A percentile compares a stretch with the other conserved stretches of the same genome.
Evolutionary conservation across 2,888 invertebrate species (phyloP).

Genomic region (Neocrepidodera transversa): DNA sequence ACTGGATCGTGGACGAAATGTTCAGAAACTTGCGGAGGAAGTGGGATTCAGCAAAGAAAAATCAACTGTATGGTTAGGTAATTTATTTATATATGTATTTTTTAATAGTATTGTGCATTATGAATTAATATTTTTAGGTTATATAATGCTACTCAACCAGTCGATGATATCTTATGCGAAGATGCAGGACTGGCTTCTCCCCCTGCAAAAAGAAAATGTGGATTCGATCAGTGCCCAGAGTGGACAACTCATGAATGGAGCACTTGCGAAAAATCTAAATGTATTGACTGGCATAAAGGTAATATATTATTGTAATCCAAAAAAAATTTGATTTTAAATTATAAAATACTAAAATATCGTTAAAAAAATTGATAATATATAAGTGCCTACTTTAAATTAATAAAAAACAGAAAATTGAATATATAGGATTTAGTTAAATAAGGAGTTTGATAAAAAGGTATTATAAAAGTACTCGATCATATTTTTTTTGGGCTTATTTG

Average conservation of each 20-base stretch:
- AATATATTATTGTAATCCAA: slow-evolving; percentile 32
- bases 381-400: too few relatives aligned
- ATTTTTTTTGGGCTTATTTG: too few relatives aligned
- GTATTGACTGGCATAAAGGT: slow-evolving; percentile 78
- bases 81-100: slow-evolving; percentile 1
- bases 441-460: too few relatives aligned
- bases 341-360: too few relatives aligned
- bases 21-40: slow-evolving; percentile 81
- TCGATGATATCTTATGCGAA: slow-evolving; percentile 72
- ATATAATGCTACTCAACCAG: slow-evolving; percentile 65
- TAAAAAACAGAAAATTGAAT: too few relatives aligned
- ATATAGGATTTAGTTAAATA: too few relatives aligned
- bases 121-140: slow-evolving; percentile 54
- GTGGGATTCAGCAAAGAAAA: slow-evolving; percentile 74
- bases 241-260: slow-evolving; percentile 79
- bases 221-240: slow-evolving; percentile 72
- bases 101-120: too few relatives aligned
- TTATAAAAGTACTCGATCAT: too few relatives aligned
- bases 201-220: slow-evolving; percentile 70
- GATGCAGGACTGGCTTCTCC: slow-evolving; percentile 74
- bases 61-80: slow-evolving; percentile 72
- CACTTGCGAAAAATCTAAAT: slow-evolving; percentile 74
- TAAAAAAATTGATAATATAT: too few relatives aligned
- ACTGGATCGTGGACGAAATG: slow-evolving; percentile 87
- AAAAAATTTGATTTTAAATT: too few relatives aligned